Conservation (phyloP, 2,113 vertebrate genomes). For the Aplodontia rufa region DNA sequence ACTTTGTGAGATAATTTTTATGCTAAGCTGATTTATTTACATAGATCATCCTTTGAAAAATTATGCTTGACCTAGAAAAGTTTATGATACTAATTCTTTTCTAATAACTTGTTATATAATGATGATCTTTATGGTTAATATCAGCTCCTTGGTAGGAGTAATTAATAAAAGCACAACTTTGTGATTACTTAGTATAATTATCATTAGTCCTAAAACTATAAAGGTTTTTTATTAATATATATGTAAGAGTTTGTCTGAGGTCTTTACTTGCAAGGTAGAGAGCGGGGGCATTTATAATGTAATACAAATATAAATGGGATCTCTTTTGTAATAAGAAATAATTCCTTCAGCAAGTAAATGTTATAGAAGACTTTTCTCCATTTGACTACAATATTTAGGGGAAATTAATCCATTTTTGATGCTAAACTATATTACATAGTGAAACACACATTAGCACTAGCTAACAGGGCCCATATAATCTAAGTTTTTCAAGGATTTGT, state of each 20-base stretch:
- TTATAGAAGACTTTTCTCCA: not conserved
- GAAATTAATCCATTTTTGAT: conserved; percentile 11
- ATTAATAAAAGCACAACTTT: not conserved
- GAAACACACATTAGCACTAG: not conserved
- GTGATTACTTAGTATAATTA: not conserved
- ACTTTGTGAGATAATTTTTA: conserved; percentile 1
- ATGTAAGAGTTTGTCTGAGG: not conserved
- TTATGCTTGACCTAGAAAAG: not conserved
- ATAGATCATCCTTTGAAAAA: conserved; percentile 8
- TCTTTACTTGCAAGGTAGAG: not conserved
- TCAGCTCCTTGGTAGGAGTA: not conserved
- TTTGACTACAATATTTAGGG: not conserved
- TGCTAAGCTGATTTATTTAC: not conserved
- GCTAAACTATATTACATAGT: not conserved
- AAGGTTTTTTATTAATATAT: not conserved
- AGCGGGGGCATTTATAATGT: not conserved
- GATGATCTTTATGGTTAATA: not conserved
- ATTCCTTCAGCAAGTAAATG: not conserved
- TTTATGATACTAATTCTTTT: not conserved
- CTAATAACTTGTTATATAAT: not conserved
- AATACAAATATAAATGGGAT: not conserved
- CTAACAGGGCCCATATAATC: not conserved
- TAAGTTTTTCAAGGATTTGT: not conserved
- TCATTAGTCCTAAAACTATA: not conserved
- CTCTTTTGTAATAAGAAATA: not conserved